Conservation (phyloP, 1,140 invertebrate genomes). For the Nasonia giraulti region DNA sequence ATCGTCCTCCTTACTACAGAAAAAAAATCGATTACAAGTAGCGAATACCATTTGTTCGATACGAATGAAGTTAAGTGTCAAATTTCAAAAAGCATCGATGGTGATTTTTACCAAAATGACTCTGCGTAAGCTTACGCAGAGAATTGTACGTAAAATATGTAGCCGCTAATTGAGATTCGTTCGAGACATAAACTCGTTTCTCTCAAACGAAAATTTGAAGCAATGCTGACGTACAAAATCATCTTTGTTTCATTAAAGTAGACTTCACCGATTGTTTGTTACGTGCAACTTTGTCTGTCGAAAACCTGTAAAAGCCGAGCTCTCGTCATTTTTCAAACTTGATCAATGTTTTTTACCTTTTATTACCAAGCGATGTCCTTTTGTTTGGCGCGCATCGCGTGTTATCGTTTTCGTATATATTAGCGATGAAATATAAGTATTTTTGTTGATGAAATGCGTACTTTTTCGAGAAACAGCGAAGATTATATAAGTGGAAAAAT, state of each 20-base stretch:
- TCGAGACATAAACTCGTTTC: slow-evolving; percentile 31
- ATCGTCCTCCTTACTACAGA: slow-evolving; percentile 33
- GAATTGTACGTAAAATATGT: slow-evolving; percentile 54
- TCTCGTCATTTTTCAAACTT: not conserved
- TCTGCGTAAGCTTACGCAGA: slow-evolving; percentile 48
- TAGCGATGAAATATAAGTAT: slow-evolving; percentile 6
- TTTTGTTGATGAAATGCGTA: slow-evolving; percentile 43
- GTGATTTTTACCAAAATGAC: slow-evolving; percentile 64
- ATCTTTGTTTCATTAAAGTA: slow-evolving; percentile 27
- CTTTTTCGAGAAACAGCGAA: slow-evolving; percentile 50
- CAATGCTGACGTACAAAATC: slow-evolving; percentile 45
- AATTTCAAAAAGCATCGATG: slow-evolving; percentile 53
- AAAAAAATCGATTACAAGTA: slow-evolving; percentile 39
- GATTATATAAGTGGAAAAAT: slow-evolving; percentile 36
- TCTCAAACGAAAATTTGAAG: slow-evolving; percentile 44
- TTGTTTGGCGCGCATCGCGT: not conserved
- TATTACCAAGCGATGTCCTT: not conserved
- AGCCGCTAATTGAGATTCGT: slow-evolving; percentile 55
- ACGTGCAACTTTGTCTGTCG: not conserved
- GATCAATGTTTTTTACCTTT: slow-evolving; percentile 21
- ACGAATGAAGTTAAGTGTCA: slow-evolving; percentile 48
- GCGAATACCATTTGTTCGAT: slow-evolving; percentile 50
- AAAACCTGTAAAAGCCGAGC: slow-evolving; percentile 14
- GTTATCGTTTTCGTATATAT: slow-evolving; percentile 10
- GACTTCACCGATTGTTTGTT: not conserved